Percentiles rank a stretch among this genome's conserved stretches.
Evolutionary conservation across 1,140 invertebrate species (phyloP).

Genomic region (Dendroctonus ponderosae): DNA sequence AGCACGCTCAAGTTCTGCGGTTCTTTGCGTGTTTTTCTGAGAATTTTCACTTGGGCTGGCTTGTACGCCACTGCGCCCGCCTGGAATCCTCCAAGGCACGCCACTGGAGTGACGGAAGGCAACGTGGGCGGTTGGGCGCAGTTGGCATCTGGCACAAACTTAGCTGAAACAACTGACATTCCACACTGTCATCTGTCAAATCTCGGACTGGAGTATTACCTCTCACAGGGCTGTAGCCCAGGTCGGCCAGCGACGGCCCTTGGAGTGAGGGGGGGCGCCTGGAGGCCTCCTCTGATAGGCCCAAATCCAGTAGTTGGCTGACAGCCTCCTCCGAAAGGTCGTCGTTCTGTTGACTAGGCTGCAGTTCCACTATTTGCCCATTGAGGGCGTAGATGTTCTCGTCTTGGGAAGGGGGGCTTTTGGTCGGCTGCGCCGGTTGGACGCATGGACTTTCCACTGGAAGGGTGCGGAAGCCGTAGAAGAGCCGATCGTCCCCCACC

Average conservation of each 20-base stretch:
- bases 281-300: conserved; percentile 28
- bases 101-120: too few species aligned
- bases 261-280: conserved; percentile 28
- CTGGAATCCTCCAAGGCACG: too few species aligned
- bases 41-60: too few species aligned
- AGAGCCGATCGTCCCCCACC: not conserved
- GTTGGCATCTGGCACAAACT: too few species aligned
- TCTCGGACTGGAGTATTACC: conserved; percentile 10
- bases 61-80: too few species aligned
- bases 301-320: conserved; percentile 30
- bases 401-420: conserved; percentile 34
- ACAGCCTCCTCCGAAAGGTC: conserved; percentile 40
- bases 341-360: conserved; percentile 19
- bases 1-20: too few species aligned
- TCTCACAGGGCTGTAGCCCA: conserved; percentile 42
- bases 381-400: conserved; percentile 39
- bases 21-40: too few species aligned
- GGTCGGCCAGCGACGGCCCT: conserved; percentile 35
- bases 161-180: too few species aligned
- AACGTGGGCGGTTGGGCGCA: too few species aligned
- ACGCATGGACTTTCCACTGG: not conserved
- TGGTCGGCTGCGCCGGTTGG: not conserved
- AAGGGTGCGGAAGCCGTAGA: not conserved
- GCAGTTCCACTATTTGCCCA: conserved; percentile 44
- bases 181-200: too few species aligned